These are phyloP conservation scores for Zeuzera pyrina DNA, from an alignment of 2,888 invertebrate genomes.

Conservation along the genomic window DNA sequence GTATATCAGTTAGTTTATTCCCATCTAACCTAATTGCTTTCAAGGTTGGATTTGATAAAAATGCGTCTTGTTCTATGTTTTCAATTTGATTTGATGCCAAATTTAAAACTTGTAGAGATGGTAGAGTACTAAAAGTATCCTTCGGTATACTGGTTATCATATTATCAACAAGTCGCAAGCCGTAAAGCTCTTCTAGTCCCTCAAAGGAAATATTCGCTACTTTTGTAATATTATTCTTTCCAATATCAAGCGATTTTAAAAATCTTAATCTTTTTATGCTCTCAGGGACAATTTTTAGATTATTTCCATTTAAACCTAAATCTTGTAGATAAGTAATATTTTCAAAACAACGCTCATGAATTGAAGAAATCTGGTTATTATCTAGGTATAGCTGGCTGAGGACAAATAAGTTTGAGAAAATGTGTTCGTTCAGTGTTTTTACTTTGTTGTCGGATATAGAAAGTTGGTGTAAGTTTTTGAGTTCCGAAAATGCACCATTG, in stretches of 20 bases:
- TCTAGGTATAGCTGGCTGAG: conserved; percentile 82
- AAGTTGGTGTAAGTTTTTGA: conserved; percentile 83
- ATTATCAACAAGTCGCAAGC: conserved; percentile 85
- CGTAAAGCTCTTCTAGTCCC: conserved; percentile 81
- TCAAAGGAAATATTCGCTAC: conserved; percentile 82
- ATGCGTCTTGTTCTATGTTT: conserved; percentile 83
- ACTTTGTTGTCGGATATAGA: conserved; percentile 82
- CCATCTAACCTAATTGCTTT: conserved; percentile 84
- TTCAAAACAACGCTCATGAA: conserved; percentile 80
- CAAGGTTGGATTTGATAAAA: conserved; percentile 80
- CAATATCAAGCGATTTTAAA: conserved; percentile 84
- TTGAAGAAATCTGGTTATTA: conserved; percentile 77
- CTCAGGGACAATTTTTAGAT: conserved; percentile 76
- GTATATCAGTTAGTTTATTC: conserved; percentile 82
- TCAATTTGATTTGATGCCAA: conserved; percentile 85
- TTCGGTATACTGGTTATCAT: conserved; percentile 80
- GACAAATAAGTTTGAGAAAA: conserved; percentile 81
- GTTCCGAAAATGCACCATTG: conserved; percentile 81
- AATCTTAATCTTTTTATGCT: conserved; percentile 78
- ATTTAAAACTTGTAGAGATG: conserved; percentile 83
- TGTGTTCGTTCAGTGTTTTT: conserved; percentile 76
- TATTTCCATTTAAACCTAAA: conserved; percentile 82
- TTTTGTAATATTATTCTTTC: conserved; percentile 82
- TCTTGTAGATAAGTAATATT: conserved; percentile 86
- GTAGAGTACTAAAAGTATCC: conserved; percentile 80